Evolutionary conservation across 2,888 invertebrate species (phyloP), one percentile per base, ranked within the genome.

Genomic region (Mimachlamys varia): DNA sequence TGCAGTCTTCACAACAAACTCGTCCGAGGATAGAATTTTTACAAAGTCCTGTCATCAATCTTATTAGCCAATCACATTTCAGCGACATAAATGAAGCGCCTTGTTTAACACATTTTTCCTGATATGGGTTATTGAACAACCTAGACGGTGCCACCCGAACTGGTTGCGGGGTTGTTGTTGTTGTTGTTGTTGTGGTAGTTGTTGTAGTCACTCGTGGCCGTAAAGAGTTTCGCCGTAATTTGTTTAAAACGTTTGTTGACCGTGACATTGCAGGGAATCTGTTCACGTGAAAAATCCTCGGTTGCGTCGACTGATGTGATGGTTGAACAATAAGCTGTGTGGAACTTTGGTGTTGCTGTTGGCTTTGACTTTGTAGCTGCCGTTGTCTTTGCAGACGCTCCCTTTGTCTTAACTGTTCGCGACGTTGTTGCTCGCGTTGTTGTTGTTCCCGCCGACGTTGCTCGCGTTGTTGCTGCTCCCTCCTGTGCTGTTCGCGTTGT

Each of bases 11-110:
- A 33, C 76, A 76, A 12, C 76, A 76, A 3, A 76, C 76, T 76
- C 33, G 27, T 76, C 76, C 76, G 12, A 76, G 76, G 27, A 76
- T 76, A 13, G 76, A 27, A 76, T 76, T 76, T 17, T 76, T 76
- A 76, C 76, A 76, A 27, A 76, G 76, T 76, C 76, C 76, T 22
- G 2, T 76, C 76, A 76, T 76, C 33, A 76, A 33, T 76, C 76
- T 27, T 0, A 76, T 33, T 76, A 76, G 76, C 76, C 76, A 76
- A 76, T 76, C 76, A 76, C 76, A 76, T 33, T 33, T 27, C 27
- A 76, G 33, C 15, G 76, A 22, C 76, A 76, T 76, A 76, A 76
- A 76, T 76, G 1, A 2, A 12, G 76, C 76, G 2, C 33, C 76
- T 22, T 27, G 76, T 76, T 76, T 76, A 2, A 76, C 76, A 76